These are phyloP conservation scores for Pithys albifrons DNA, from an alignment of 2,113 vertebrate species.

Conservation along the genomic window DNA sequence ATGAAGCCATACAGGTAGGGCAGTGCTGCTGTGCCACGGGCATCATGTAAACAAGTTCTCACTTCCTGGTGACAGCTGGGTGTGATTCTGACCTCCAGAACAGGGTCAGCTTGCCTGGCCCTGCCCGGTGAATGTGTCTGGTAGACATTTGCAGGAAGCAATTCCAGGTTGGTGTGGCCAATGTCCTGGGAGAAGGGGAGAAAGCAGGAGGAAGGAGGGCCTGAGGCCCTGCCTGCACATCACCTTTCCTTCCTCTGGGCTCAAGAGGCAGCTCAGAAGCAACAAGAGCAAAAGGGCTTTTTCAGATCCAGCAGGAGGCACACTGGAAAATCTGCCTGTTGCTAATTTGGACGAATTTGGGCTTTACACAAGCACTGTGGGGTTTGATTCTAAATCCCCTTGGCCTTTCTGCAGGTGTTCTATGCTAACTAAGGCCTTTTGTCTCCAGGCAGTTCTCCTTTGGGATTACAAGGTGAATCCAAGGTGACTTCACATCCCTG, in stretches of 20 bases:
- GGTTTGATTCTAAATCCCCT: not conserved
- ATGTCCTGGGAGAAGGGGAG: not conserved
- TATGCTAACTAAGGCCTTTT: not conserved
- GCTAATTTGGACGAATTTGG: too few species aligned
- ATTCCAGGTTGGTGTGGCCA: not conserved
- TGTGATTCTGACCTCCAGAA: not conserved
- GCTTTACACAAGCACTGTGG: not conserved
- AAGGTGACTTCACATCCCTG: not conserved
- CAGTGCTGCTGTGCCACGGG: fast-evolving
- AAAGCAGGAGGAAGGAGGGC: not conserved
- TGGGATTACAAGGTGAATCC: not conserved
- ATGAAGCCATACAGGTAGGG: conserved; percentile 97
- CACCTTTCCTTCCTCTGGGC: not conserved
- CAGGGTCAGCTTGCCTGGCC: not conserved
- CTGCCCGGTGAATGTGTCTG: not conserved
- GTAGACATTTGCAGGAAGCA: not conserved
- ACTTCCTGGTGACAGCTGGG: fast-evolving
- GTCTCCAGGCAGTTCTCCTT: not conserved
- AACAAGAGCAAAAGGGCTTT: not conserved
- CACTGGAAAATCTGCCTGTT: not conserved
- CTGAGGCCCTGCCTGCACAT: too few species aligned
- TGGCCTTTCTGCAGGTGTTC: not conserved
- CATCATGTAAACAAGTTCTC: not conserved
- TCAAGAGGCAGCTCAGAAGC: not conserved
- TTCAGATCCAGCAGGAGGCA: not conserved